These are phyloP conservation scores for Aleiodes leptofemur DNA, from an alignment of 2,888 invertebrate genomes.

Conservation along the genomic window DNA sequence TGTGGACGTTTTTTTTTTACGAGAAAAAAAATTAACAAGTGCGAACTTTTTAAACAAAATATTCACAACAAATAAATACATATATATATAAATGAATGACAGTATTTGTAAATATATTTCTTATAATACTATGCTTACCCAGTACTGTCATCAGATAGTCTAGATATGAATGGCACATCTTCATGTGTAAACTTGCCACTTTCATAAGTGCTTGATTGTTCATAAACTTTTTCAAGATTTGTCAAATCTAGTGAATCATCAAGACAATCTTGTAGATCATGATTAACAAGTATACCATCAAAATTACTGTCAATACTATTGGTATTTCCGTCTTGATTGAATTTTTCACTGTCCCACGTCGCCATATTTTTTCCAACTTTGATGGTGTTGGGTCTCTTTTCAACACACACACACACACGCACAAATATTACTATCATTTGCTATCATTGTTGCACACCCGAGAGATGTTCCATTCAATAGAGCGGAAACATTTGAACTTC, in stretches of 20 bases:
- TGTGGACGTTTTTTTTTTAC: background rate
- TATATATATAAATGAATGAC: background rate
- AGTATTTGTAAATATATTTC: constrained; percentile 1
- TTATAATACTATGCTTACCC: constrained; percentile 73
- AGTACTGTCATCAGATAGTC: constrained; percentile 75
- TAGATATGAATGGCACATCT: constrained; percentile 74
- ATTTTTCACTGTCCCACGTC: constrained; percentile 73
- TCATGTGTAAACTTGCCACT: constrained; percentile 72
- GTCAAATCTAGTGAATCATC: constrained; percentile 75
- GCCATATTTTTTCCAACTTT: constrained; percentile 66
- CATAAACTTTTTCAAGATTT: constrained; percentile 76
- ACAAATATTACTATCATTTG: background rate
- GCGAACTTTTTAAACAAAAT: constrained; percentile 33
- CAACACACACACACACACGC: background rate
- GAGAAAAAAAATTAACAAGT: background rate
- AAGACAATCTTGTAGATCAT: constrained; percentile 78
- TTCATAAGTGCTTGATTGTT: constrained; percentile 74
- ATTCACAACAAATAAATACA: constrained; percentile 52
- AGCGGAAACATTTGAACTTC: too few relatives aligned
- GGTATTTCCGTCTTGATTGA: constrained; percentile 62
- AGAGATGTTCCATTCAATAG: too few relatives aligned
- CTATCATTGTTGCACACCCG: background rate
- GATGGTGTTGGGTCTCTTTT: background rate
- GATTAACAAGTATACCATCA: constrained; percentile 76
- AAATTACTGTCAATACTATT: constrained; percentile 67